phyloP scores from a whole-genome alignment of 2,113 vertebrate genomes.

The Onychostoma macrolepis region DNA sequence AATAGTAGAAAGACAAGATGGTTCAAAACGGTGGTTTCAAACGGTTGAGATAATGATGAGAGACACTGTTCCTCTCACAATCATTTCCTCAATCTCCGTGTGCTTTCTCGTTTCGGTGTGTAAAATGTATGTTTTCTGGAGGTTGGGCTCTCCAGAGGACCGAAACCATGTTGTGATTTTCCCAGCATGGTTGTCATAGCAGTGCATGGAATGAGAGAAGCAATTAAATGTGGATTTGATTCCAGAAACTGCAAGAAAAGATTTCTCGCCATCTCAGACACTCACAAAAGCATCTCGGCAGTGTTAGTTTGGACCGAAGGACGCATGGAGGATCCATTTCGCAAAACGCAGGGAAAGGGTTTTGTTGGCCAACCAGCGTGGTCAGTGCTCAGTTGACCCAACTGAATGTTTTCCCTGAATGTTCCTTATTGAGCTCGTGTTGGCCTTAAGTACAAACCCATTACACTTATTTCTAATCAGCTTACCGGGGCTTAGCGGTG shows the following conservation, averaged over 20 bases:
- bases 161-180: conserved; percentile 31
- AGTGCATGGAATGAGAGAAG: conserved; percentile 23
- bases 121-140: conserved; percentile 64
- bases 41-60: conserved; percentile 1
- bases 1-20: neutral
- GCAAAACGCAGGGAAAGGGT: conserved; percentile 14
- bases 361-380: conserved; percentile 36
- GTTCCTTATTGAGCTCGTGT: conserved; percentile 25
- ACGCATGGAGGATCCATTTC: neutral
- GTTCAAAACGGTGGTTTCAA: neutral
- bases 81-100: neutral
- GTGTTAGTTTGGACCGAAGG: conserved; percentile 5
- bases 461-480: conserved; percentile 40
- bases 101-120: conserved; percentile 51
- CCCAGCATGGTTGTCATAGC: conserved; percentile 19
- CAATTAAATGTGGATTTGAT: conserved; percentile 46
- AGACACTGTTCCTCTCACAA: neutral
- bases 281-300: neutral
- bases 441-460: conserved; percentile 43
- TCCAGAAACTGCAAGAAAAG: neutral
- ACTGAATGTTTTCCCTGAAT: conserved; percentile 45
- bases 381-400: conserved; percentile 29
- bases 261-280: neutral
- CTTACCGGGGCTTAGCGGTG: neutral
- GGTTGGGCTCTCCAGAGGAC: conserved; percentile 74